Conservation (phyloP, 1,140 invertebrate species). For the Bombus confusus region DNA sequence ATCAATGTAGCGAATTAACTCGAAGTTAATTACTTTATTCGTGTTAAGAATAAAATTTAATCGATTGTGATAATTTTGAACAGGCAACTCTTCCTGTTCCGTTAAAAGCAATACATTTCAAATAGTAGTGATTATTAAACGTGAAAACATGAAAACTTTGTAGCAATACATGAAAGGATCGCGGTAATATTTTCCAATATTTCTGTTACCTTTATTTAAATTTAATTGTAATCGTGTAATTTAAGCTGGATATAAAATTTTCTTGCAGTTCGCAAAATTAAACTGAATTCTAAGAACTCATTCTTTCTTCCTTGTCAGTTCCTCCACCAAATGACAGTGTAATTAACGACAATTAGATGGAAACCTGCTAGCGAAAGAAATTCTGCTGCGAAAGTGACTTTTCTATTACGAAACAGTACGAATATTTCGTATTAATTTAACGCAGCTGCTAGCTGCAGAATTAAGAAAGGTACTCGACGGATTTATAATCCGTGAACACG, state of each 20-base stretch:
- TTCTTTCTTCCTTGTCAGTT: slow-evolving; percentile 29
- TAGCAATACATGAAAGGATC: too few species aligned
- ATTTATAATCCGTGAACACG: not conserved
- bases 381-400: slow-evolving; percentile 38
- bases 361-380: slow-evolving; percentile 8
- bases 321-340: not conserved
- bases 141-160: not conserved
- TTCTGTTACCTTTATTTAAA: too few species aligned
- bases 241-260: not conserved
- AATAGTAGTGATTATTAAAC: too few species aligned
- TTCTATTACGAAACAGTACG: slow-evolving; percentile 29
- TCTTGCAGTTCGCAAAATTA: not conserved
- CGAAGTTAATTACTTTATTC: too few species aligned
- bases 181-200: too few species aligned
- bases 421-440: slow-evolving; percentile 5
- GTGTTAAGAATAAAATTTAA: not conserved
- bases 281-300: not conserved
- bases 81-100: not conserved
- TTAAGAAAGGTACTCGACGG: not conserved
- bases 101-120: not conserved
- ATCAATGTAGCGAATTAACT: not conserved
- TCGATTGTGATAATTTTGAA: not conserved
- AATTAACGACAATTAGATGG: slow-evolving; percentile 47
- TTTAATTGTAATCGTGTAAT: too few species aligned
- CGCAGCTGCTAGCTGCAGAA: not conserved